Conservation (phyloP, 2,888 invertebrate species). For the Harmothoe impar region DNA sequence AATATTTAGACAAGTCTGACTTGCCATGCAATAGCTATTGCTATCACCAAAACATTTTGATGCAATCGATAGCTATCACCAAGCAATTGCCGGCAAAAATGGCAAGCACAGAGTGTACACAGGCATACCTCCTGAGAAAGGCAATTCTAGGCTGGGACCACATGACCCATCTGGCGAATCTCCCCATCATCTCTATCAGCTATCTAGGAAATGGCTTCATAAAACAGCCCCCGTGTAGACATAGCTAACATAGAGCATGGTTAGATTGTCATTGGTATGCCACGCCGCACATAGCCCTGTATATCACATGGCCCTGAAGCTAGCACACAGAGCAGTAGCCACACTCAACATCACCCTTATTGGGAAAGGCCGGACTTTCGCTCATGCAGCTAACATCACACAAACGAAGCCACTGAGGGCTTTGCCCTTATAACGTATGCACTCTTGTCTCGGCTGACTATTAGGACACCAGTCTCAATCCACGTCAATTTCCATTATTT, state of each 20-base stretch:
- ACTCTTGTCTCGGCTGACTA: neutral
- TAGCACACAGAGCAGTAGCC: neutral
- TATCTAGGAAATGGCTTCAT: slow-evolving; percentile 21
- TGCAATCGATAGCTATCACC: too few species aligned
- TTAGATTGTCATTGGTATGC: slow-evolving; percentile 24
- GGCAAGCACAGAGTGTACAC: too few species aligned
- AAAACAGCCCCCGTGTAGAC: neutral
- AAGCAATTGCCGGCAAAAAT: too few species aligned
- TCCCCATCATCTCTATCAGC: neutral
- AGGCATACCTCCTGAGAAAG: too few species aligned
- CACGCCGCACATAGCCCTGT: neutral
- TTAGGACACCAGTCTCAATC: neutral
- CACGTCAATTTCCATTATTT: neutral
- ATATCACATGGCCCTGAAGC: neutral
- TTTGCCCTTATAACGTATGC: neutral
- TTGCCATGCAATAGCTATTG: too few species aligned
- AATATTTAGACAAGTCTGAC: too few species aligned
- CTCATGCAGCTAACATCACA: neutral
- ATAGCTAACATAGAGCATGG: neutral
- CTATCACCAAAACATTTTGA: too few species aligned
- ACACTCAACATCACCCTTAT: neutral
- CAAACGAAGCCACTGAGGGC: slow-evolving; percentile 8
- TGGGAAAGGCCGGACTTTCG: neutral
- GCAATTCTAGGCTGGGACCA: neutral
- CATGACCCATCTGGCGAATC: neutral